A percentile compares a stretch with the other conserved stretches of the same genome.
phyloP scores from a whole-genome alignment of 2,113 vertebrate genomes.

The Cranoglanis bouderius region DNA sequence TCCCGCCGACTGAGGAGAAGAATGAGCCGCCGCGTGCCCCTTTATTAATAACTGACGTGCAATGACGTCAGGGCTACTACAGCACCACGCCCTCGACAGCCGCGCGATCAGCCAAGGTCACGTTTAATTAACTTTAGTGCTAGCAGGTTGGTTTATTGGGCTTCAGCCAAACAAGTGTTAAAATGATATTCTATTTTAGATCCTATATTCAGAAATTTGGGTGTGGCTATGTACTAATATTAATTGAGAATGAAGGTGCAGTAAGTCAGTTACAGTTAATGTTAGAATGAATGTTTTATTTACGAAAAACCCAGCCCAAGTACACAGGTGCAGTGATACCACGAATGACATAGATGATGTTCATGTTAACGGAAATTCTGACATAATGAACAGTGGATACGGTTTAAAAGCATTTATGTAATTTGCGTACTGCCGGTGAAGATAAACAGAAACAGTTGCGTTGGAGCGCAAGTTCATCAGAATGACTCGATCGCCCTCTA shows the following conservation, averaged over 20 bases:
- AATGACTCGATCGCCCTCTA: conserved; percentile 46
- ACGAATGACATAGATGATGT: not conserved
- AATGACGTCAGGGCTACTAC: conserved; percentile 18
- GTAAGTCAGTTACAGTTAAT: not conserved
- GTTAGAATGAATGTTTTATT: not conserved
- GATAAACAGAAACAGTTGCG: conserved; percentile 62
- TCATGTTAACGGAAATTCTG: not conserved
- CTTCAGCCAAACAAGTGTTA: not conserved
- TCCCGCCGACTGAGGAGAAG: not conserved
- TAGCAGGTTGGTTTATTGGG: no score
- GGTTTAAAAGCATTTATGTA: no score
- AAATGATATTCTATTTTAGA: not conserved
- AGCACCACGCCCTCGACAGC: not conserved
- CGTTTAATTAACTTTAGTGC: not conserved
- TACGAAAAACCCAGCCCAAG: not conserved
- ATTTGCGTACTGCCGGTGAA: conserved; percentile 60
- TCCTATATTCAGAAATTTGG: not conserved
- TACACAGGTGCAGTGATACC: not conserved
- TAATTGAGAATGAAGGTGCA: not conserved
- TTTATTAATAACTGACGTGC: conserved; percentile 66
- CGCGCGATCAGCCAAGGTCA: not conserved
- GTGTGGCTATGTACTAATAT: not conserved
- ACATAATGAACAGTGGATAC: not conserved
- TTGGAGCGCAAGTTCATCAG: not conserved
- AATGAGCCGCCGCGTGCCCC: conserved; percentile 69